phyloP scores from a whole-genome alignment of 2,113 vertebrate species.

The Cebidichthys violaceus region DNA sequence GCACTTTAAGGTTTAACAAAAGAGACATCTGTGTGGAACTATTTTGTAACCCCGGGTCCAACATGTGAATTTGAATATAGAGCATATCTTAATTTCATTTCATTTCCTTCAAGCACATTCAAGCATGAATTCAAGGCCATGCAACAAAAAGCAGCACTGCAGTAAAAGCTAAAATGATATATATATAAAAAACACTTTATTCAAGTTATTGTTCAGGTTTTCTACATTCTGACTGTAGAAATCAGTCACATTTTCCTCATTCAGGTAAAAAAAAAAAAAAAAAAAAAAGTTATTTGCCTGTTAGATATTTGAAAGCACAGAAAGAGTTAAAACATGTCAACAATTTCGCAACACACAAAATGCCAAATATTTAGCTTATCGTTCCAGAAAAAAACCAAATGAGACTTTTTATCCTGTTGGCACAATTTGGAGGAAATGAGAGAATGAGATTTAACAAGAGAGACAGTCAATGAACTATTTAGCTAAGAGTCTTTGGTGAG shows the following conservation, averaged over 20 bases:
- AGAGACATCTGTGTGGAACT: neutral
- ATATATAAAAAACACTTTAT: constrained; percentile 37
- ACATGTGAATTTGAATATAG: neutral
- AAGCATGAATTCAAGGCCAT: constrained; percentile 11
- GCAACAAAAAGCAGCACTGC: constrained; percentile 15
- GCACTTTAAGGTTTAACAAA: neutral
- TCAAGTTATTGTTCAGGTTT: constrained; percentile 50
- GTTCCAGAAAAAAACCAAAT: neutral
- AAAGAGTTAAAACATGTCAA: neutral
- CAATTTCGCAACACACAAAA: constrained; percentile 24
- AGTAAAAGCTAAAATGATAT: constrained; percentile 3
- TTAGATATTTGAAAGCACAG: neutral
- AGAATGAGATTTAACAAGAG: neutral
- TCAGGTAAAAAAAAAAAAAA: neutral
- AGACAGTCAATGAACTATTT: constrained; percentile 11
- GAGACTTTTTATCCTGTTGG: neutral
- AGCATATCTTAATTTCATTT: neutral
- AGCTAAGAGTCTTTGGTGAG: constrained; percentile 35
- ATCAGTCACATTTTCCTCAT: constrained; percentile 1
- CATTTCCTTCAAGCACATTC: neutral
- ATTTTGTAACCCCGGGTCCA: neutral
- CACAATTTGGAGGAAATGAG: constrained; percentile 3
- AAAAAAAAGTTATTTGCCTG: neutral
- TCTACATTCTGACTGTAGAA: constrained; percentile 22
- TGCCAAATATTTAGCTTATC: neutral